phyloP scores from a whole-genome alignment of 2,113 vertebrate species.

The Nibea albiflora region DNA sequence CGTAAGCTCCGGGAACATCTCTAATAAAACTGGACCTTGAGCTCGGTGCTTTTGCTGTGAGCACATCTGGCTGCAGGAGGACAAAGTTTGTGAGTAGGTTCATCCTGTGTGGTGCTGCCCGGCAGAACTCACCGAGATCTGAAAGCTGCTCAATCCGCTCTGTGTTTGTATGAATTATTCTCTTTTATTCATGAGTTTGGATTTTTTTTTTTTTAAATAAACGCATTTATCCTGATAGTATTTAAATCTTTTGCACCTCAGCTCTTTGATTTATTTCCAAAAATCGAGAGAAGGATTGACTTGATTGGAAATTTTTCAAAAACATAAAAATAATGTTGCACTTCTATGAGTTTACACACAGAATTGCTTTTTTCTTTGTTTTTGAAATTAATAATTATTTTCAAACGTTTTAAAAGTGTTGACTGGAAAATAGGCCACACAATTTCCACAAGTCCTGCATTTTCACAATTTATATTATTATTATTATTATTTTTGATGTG shows the following conservation, averaged over 20 bases:
- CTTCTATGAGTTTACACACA: background rate
- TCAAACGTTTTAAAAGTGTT: background rate
- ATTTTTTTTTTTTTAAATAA: no score
- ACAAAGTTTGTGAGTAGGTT: constrained; percentile 71
- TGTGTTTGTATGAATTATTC: constrained; percentile 5
- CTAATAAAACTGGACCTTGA: background rate
- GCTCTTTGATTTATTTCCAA: background rate
- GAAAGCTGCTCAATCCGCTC: constrained; percentile 21
- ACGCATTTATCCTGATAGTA: background rate
- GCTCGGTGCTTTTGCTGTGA: constrained; percentile 14
- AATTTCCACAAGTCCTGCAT: background rate
- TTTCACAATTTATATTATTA: background rate
- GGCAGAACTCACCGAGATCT: constrained; percentile 27
- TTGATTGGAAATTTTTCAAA: background rate
- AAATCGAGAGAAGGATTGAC: background rate
- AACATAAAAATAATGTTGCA: background rate
- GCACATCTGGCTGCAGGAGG: constrained; percentile 71
- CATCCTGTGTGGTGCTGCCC: constrained; percentile 26
- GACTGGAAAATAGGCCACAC: background rate
- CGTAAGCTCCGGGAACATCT: background rate
- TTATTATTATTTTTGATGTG: background rate
- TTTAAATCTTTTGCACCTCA: background rate
- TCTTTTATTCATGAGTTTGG: background rate
- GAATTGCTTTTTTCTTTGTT: background rate
- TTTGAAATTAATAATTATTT: background rate